Conservation (phyloP, 2,797 vertebrate genomes). For the Brachyalestes nurse region DNA sequence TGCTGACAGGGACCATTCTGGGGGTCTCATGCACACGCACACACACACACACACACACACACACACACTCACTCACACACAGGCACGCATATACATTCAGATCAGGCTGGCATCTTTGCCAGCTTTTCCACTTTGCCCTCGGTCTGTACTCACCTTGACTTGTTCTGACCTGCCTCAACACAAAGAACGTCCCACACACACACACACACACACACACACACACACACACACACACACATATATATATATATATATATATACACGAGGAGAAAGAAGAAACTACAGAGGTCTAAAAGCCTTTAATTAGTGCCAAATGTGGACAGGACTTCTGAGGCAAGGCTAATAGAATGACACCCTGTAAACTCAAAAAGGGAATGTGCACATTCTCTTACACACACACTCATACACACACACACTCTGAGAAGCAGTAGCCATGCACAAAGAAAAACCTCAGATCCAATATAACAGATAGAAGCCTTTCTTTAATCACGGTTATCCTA, state of each 20-base stretch:
- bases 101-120: slow-evolving; percentile 24
- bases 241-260: slow-evolving; percentile 6
- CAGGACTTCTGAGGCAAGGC: slow-evolving; percentile 15
- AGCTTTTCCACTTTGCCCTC: slow-evolving; percentile 41
- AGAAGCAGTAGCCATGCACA: not conserved
- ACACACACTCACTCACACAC: not conserved
- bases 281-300: slow-evolving; percentile 31
- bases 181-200: slow-evolving; percentile 21
- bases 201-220: not conserved
- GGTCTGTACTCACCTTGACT: slow-evolving; percentile 49
- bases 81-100: slow-evolving; percentile 39
- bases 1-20: slow-evolving; percentile 64
- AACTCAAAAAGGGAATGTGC: not conserved
- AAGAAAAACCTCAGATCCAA: not conserved
- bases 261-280: not conserved
- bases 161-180: slow-evolving; percentile 39
- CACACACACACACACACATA: slow-evolving; percentile 4
- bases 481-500: slow-evolving; percentile 13
- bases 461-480: slow-evolving; percentile 21
- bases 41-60: slow-evolving; percentile 8
- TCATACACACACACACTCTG: not conserved
- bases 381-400: not conserved
- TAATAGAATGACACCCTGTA: slow-evolving; percentile 20
- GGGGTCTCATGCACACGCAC: slow-evolving; percentile 26
- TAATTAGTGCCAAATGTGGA: slow-evolving; percentile 44